Conservation (phyloP, 2,888 invertebrate genomes). For the Sympetrum striolatum region DNA sequence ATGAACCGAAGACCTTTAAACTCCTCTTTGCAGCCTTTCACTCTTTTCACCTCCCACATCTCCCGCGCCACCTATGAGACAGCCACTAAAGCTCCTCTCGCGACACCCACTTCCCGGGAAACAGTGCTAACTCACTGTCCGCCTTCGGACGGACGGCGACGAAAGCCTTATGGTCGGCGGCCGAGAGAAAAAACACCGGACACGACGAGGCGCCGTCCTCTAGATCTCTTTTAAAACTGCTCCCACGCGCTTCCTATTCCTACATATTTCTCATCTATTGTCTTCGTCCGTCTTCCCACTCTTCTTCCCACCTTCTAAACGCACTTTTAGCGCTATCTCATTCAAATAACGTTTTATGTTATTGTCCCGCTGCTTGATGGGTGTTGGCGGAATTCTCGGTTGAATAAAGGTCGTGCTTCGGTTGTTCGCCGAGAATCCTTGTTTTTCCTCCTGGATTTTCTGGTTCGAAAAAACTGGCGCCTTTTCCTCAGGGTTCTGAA, state of each 20-base stretch:
- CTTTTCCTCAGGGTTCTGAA: too few relatives aligned
- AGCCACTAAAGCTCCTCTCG: not conserved
- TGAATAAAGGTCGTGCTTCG: too few relatives aligned
- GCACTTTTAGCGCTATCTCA: not conserved
- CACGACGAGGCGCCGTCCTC: not conserved
- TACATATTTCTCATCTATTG: not conserved
- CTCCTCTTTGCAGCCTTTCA: not conserved
- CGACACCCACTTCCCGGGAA: slow-evolving; percentile 25
- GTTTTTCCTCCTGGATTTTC: too few relatives aligned
- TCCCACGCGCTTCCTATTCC: not conserved
- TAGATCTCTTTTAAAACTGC: not conserved
- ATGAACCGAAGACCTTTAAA: not conserved
- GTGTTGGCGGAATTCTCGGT: too few relatives aligned
- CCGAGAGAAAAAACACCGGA: not conserved
- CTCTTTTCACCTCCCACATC: not conserved
- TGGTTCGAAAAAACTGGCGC: too few relatives aligned
- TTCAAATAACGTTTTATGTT: not conserved
- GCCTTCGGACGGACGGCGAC: not conserved
- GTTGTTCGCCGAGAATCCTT: too few relatives aligned
- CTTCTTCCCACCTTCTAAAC: not conserved
- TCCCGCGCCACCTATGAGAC: not conserved
- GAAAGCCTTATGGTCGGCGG: not conserved
- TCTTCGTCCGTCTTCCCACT: not conserved
- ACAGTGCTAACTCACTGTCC: slow-evolving; percentile 28
- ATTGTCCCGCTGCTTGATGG: too few relatives aligned